phyloP scores from a whole-genome alignment of 2,113 vertebrate species.

The Mustela lutreola region DNA sequence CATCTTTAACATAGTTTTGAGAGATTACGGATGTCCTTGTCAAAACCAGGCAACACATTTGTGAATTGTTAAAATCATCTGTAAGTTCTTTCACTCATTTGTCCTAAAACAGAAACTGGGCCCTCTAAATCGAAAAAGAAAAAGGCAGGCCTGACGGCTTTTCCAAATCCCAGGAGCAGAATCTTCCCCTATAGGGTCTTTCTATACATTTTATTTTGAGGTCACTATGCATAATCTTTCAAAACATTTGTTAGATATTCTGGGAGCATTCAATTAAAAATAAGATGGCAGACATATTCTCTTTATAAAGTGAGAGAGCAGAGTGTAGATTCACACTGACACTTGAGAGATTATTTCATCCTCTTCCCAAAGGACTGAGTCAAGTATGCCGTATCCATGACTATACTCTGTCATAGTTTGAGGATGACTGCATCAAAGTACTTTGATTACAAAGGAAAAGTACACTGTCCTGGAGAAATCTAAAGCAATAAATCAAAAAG shows the following conservation, averaged over 20 bases:
- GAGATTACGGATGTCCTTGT: background rate
- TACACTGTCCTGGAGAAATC: background rate
- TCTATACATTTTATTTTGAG: background rate
- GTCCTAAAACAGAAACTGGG: background rate
- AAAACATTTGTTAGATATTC: background rate
- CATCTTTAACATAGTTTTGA: conserved; percentile 54
- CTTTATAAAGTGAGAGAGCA: background rate
- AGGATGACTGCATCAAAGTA: background rate
- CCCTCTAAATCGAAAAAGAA: background rate
- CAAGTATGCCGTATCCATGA: background rate
- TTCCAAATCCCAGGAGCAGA: background rate
- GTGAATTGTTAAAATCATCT: background rate
- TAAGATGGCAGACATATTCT: background rate
- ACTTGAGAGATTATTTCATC: background rate
- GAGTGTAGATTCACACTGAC: background rate
- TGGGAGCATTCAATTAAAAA: conserved; percentile 9
- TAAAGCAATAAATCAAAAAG: conserved; percentile 49
- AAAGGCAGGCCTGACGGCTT: background rate
- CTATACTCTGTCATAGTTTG: background rate
- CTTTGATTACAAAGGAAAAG: conserved; percentile 48
- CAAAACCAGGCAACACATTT: conserved; percentile 49
- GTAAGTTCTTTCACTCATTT: background rate
- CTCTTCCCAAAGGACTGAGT: conserved; percentile 2
- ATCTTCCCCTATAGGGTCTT: background rate
- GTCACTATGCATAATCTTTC: background rate